Percentiles rank a stretch among this genome's conserved stretches.
These are phyloP conservation scores for Heliconius sara DNA, from an alignment of 2,888 invertebrate species.

Conservation along the genomic window DNA sequence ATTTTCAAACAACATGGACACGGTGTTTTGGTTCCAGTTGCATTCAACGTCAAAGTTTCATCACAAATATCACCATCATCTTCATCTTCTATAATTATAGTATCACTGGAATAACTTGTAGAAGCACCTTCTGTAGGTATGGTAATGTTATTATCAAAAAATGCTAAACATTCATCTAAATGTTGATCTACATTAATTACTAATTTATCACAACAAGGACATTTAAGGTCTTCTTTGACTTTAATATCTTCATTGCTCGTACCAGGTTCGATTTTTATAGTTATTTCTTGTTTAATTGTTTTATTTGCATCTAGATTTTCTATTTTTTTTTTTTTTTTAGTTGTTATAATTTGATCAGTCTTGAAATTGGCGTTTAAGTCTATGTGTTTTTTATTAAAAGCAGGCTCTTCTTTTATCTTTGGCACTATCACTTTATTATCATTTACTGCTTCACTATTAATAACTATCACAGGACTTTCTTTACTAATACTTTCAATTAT, in stretches of 20 bases:
- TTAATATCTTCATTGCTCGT: constrained; percentile 48
- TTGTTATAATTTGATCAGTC: constrained; percentile 9
- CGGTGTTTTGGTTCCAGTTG: constrained; percentile 75
- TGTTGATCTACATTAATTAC: constrained; percentile 72
- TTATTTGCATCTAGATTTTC: constrained; percentile 18
- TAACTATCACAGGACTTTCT: constrained; percentile 42
- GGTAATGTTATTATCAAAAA: constrained; percentile 74
- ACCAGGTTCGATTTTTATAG: constrained; percentile 54
- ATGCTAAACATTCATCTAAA: constrained; percentile 79
- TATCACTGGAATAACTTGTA: constrained; percentile 56
- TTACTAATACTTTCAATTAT: constrained; percentile 61
- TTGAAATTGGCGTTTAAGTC: constrained; percentile 23
- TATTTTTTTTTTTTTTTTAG: constrained; percentile 41
- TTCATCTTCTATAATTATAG: constrained; percentile 64
- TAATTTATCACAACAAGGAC: constrained; percentile 74
- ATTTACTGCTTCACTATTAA: constrained; percentile 12
- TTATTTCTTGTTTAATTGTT: constrained; percentile 44
- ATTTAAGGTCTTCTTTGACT: constrained; percentile 52
- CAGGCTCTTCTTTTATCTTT: constrained; percentile 16
- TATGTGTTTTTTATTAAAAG: constrained; percentile 2
- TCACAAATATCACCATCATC: constrained; percentile 65
- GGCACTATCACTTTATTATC: not conserved
- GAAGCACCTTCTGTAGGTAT: constrained; percentile 65
- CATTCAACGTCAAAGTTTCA: constrained; percentile 70
- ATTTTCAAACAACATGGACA: constrained; percentile 86